Conservation (phyloP, 2,797 vertebrate species). For the Pteronotus mesoamericanus region DNA sequence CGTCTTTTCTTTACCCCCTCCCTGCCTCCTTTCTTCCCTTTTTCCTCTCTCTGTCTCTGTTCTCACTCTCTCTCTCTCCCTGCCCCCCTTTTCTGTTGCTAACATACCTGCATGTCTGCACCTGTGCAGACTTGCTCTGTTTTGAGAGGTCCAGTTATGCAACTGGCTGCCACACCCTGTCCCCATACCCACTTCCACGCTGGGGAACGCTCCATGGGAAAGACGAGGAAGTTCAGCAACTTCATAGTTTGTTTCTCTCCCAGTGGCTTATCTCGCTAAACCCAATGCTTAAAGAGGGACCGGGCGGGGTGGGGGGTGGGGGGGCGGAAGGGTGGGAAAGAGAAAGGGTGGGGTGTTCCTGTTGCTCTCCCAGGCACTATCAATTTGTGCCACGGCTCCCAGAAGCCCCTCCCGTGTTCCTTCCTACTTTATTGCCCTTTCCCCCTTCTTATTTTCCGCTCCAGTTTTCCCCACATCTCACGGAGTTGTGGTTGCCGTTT, state of each 20-base stretch:
- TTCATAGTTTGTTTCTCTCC: background rate
- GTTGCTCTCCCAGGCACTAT: background rate
- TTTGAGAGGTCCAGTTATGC: constrained; percentile 18
- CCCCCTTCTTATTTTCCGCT: background rate
- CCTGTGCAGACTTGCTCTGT: constrained; percentile 33
- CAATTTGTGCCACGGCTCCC: background rate
- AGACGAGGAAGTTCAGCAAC: background rate
- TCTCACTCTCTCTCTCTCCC: background rate
- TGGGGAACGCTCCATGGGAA: background rate
- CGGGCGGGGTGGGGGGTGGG: background rate
- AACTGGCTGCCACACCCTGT: background rate
- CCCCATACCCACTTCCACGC: background rate
- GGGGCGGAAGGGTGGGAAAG: background rate
- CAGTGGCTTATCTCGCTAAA: constrained; percentile 1
- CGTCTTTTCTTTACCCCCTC: background rate
- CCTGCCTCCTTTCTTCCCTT: too few species aligned
- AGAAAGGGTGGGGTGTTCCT: background rate
- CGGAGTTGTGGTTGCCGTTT: background rate
- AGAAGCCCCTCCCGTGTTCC: rapidly evolving
- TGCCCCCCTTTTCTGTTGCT: background rate
- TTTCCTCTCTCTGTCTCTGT: background rate
- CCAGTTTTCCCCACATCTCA: background rate
- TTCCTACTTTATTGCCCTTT: background rate
- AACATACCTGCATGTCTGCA: background rate
- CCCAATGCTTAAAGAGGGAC: background rate